Evolutionary conservation across 2,888 invertebrate genomes (phyloP).

Genomic region (Tenthredo livida): DNA sequence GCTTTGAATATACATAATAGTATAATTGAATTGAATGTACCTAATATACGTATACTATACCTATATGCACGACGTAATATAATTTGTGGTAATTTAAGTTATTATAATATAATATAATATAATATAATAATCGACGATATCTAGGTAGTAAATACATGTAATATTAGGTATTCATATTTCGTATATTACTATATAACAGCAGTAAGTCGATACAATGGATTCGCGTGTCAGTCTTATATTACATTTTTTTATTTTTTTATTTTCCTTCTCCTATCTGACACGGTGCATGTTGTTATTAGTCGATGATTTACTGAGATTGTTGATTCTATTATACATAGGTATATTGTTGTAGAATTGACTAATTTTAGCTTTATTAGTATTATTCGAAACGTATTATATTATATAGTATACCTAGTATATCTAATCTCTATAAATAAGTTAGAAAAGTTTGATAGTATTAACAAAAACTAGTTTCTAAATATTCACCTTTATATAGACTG

Average conservation of each 20-base stretch:
- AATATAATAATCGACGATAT: neutral
- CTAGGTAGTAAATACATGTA: neutral
- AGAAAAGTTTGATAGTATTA: slow-evolving; percentile 6
- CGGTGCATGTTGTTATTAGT: neutral
- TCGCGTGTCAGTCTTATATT: slow-evolving; percentile 4
- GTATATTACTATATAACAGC: neutral
- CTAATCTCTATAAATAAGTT: neutral
- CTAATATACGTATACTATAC: too few relatives aligned
- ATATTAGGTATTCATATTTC: neutral
- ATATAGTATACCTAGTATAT: slow-evolving; percentile 1
- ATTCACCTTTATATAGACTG: slow-evolving; percentile 32
- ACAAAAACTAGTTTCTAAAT: slow-evolving; percentile 19
- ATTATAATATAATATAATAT: too few relatives aligned
- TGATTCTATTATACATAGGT: slow-evolving; percentile 12
- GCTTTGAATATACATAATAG: neutral
- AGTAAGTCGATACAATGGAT: neutral
- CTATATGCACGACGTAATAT: neutral
- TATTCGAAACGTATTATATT: slow-evolving; percentile 27
- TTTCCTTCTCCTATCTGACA: neutral
- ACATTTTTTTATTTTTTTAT: neutral
- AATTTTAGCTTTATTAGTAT: slow-evolving; percentile 47
- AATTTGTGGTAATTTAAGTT: neutral
- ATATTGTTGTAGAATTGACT: slow-evolving; percentile 27
- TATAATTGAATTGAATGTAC: too few relatives aligned
- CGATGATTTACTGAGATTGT: slow-evolving; percentile 27